Conservation (phyloP, 2,888 invertebrate species). For the Automeris io region DNA sequence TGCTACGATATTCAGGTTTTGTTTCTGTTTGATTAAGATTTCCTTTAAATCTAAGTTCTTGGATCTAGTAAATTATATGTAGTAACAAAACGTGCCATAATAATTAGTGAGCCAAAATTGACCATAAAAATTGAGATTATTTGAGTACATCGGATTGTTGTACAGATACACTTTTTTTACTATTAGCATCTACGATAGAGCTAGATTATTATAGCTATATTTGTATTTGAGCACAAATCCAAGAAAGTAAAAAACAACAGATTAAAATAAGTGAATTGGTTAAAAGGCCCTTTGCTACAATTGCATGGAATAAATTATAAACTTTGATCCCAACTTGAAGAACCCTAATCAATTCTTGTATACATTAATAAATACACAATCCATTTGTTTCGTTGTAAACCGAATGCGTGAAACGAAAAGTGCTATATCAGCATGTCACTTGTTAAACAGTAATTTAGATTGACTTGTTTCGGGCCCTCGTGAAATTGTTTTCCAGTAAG, state of each 20-base stretch:
- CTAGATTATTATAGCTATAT: too few species aligned
- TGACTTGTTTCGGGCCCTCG: conserved; percentile 50
- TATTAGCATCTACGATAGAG: too few species aligned
- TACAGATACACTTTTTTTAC: background rate
- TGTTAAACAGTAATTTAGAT: conserved; percentile 50
- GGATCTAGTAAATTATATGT: too few species aligned
- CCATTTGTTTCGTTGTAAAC: conserved; percentile 5
- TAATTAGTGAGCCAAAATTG: too few species aligned
- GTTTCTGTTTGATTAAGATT: background rate
- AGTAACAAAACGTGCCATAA: too few species aligned
- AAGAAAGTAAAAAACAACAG: too few species aligned
- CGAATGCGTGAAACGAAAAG: conserved; percentile 7
- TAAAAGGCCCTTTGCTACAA: too few species aligned
- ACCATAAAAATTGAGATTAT: too few species aligned
- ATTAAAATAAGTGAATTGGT: too few species aligned
- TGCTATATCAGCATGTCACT: conserved; percentile 8
- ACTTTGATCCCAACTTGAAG: background rate
- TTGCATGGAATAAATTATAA: background rate
- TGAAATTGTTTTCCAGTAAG: conserved; percentile 44
- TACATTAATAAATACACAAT: conserved; percentile 9
- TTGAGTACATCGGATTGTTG: too few species aligned
- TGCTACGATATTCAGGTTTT: conserved; percentile 4
- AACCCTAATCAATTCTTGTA: background rate
- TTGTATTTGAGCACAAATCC: too few species aligned
- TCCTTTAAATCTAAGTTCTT: too few species aligned